These are phyloP conservation scores for Ectemnius cavifrons DNA, from an alignment of 2,888 invertebrate genomes.

Conservation along the genomic window DNA sequence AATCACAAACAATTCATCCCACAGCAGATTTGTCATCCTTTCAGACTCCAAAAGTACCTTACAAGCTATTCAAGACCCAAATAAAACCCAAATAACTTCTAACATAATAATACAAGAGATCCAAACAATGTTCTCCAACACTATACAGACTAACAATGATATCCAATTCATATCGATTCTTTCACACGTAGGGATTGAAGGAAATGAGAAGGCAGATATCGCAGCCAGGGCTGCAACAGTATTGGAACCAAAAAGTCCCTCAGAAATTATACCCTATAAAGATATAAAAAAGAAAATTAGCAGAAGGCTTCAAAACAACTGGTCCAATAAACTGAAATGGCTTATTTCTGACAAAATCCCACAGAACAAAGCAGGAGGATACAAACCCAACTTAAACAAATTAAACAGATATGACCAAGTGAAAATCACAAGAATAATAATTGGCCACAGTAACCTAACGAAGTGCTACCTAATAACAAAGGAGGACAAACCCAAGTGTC, in stretches of 20 bases:
- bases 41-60: background rate
- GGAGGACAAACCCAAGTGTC: too few relatives aligned
- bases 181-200: background rate
- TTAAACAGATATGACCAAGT: background rate
- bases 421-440: background rate
- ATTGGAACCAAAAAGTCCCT: background rate
- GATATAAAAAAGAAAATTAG: constrained; percentile 7
- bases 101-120: background rate
- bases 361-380: background rate
- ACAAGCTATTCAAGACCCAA: background rate
- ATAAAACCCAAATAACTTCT: too few relatives aligned
- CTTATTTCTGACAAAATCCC: background rate
- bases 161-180: background rate
- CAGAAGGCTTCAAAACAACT: background rate
- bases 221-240: background rate
- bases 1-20: background rate
- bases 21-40: background rate
- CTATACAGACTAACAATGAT: background rate
- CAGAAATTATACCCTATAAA: background rate
- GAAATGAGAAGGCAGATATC: constrained; percentile 9
- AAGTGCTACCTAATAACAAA: too few relatives aligned
- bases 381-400: background rate
- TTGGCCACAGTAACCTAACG: background rate
- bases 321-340: background rate
- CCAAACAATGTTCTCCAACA: background rate